A percentile compares a stretch with the other conserved stretches of the same genome.
These are phyloP conservation scores for Cotesia vestalis DNA, from an alignment of 1,140 invertebrate species.

Conservation along the genomic window DNA sequence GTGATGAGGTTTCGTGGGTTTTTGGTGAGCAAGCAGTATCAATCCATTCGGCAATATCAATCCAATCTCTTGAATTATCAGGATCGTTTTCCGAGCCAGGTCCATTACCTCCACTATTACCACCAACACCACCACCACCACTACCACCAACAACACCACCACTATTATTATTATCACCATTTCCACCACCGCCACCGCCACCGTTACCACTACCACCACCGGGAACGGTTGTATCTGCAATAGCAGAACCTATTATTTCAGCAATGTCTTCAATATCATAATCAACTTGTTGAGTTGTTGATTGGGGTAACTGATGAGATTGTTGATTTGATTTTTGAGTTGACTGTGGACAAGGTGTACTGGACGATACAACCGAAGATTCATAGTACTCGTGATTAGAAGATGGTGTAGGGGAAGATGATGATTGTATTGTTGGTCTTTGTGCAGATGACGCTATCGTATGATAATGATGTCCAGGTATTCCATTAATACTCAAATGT, in stretches of 20 bases:
- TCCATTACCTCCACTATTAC: constrained; percentile 66
- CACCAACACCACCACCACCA: too few relatives aligned
- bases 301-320: constrained; percentile 64
- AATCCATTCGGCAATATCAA: constrained; percentile 85
- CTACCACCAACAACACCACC: too few relatives aligned
- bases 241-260: constrained; percentile 88
- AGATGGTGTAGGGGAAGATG: constrained; percentile 58
- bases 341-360: constrained; percentile 60
- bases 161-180: too few relatives aligned
- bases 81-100: constrained; percentile 69
- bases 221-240: constrained; percentile 84
- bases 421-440: constrained; percentile 53
- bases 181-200: too few relatives aligned
- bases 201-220: constrained; percentile 67
- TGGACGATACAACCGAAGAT: constrained; percentile 60
- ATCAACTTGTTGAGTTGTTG: constrained; percentile 67
- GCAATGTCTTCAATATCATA: constrained; percentile 88
- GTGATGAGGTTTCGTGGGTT: constrained; percentile 62
- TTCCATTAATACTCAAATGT: constrained; percentile 83
- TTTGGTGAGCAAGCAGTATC: constrained; percentile 78
- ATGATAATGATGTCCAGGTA: constrained; percentile 86
- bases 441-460: constrained; percentile 73
- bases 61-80: constrained; percentile 76
- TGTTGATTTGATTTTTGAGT: constrained; percentile 63
- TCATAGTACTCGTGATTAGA: constrained; percentile 63